These are phyloP conservation scores for Pleuronectes platessa DNA, from an alignment of 2,113 vertebrate species.

Conservation along the genomic window DNA sequence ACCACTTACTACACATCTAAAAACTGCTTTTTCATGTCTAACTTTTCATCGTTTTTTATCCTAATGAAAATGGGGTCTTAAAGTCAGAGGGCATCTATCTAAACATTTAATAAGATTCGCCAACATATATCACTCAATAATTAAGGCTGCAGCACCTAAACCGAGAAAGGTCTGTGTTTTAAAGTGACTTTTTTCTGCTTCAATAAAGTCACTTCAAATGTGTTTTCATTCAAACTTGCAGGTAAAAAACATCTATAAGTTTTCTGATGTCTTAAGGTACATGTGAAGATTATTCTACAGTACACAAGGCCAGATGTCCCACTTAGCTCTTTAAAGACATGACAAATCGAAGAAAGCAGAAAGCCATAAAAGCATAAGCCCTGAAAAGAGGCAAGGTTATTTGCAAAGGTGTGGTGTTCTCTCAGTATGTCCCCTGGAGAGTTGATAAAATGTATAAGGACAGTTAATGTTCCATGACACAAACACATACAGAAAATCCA, in stretches of 20 bases:
- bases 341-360: conserved; percentile 25
- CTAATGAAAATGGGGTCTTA: no score
- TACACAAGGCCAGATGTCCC: background rate
- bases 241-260: background rate
- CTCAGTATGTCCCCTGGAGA: conserved; percentile 14
- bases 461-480: conserved; percentile 40
- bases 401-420: background rate
- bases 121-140: no score
- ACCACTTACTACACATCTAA: no score
- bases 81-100: no score
- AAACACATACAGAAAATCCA: conserved; percentile 42
- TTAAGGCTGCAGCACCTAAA: no score
- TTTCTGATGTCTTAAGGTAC: background rate
- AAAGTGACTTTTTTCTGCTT: background rate
- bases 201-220: background rate
- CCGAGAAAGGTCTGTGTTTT: no score
- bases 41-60: no score
- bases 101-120: no score
- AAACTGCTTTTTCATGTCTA: no score
- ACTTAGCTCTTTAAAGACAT: background rate
- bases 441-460: conserved; percentile 9
- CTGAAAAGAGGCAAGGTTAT: conserved; percentile 46
- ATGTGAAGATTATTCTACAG: background rate
- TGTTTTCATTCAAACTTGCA: no score
- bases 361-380: conserved; percentile 50